Conservation (phyloP, 2,888 invertebrate genomes). For the Hyalella azteca region DNA sequence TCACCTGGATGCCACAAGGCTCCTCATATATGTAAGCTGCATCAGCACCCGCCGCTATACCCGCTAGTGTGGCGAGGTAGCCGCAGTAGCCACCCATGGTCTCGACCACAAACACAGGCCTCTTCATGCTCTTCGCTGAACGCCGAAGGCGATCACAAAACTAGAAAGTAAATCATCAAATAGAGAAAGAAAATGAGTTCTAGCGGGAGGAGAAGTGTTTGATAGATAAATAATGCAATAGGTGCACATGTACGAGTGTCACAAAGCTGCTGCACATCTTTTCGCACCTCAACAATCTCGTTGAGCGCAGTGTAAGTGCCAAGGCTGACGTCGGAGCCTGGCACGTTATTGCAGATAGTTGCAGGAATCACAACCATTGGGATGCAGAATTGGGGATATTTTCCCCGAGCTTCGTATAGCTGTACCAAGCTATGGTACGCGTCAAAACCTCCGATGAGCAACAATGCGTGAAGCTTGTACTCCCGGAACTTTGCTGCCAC, state of each 20-base stretch:
- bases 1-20: constrained; percentile 76
- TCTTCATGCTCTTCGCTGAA: constrained; percentile 97
- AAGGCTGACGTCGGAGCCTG: constrained; percentile 96
- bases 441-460: constrained; percentile 97
- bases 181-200: too few species aligned
- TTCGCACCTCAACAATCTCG: constrained; percentile 90
- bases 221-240: too few species aligned
- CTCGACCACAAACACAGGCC: constrained; percentile 96
- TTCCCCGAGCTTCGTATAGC: constrained; percentile 74
- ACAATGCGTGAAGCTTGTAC: constrained; percentile 71
- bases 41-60: constrained; percentile 96
- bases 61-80: constrained; percentile 94
- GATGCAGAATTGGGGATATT: constrained; percentile 85
- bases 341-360: constrained; percentile 99
- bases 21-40: constrained; percentile 99
- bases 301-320: constrained; percentile 98
- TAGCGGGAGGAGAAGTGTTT: too few species aligned
- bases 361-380: constrained; percentile 95
- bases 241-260: too few species aligned
- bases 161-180: too few species aligned
- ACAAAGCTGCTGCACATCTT: too few species aligned
- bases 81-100: constrained; percentile 99
- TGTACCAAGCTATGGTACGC: constrained; percentile 85
- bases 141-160: constrained; percentile 96
- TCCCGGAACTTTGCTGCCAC: constrained; percentile 55